phyloP scores from a whole-genome alignment of 2,113 vertebrate genomes.

The Emydocephalus ijimae region DNA sequence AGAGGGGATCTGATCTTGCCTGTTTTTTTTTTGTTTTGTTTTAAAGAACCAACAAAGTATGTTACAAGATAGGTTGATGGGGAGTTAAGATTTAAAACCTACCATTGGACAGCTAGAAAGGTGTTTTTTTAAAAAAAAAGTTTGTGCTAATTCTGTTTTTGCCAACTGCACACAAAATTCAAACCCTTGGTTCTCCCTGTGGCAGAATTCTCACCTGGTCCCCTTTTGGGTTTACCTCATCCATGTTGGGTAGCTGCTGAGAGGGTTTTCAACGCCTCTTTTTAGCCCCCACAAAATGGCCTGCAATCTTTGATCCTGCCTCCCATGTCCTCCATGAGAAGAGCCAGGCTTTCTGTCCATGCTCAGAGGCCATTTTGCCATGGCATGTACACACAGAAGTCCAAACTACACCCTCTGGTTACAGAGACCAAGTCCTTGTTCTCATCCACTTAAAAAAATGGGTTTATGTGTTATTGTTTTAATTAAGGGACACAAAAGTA shows the following conservation, averaged over 20 bases:
- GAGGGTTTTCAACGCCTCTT: no score
- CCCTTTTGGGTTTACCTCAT: background rate
- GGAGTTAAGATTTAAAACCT: background rate
- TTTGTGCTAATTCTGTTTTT: background rate
- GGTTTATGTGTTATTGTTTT: background rate
- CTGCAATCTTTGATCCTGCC: background rate
- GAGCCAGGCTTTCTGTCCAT: background rate
- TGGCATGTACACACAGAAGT: background rate
- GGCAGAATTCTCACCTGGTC: no score
- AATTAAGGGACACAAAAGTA: background rate
- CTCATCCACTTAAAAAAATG: background rate
- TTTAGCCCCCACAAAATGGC: background rate
- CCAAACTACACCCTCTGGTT: background rate
- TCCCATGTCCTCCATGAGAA: background rate
- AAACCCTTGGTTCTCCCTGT: background rate
- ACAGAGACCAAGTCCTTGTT: constrained; percentile 17
- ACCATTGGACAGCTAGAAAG: background rate
- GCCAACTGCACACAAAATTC: background rate
- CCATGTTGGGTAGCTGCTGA: background rate
- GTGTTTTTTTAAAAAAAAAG: background rate
- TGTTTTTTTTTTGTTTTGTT: background rate
- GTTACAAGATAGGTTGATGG: no score
- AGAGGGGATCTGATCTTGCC: background rate
- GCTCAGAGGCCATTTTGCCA: background rate
- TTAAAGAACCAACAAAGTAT: background rate